Evolutionary conservation across 2,888 invertebrate genomes (phyloP), one percentile per base, ranked within the genome.

Genomic region (Drosophila emarginata): DNA sequence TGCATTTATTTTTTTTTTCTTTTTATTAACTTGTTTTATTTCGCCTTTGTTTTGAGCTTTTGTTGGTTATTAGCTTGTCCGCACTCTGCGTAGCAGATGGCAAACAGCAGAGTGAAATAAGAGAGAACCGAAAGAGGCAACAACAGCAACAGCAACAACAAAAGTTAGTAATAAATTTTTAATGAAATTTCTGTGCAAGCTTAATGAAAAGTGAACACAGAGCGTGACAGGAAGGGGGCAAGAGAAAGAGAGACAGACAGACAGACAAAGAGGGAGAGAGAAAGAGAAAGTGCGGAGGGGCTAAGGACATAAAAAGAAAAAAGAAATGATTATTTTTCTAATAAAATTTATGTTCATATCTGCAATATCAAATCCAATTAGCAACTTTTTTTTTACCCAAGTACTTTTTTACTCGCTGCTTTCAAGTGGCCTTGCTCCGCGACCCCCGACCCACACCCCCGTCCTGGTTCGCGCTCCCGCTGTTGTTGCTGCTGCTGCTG

Each of bases 301-400:
- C 6, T 15, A 23, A 26, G 3, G 32, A 69, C 45, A 12, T 39
- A 15, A 40, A 15, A 59, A 6, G 52, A 56, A 70, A 36, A 65
- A 64, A 59, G 64, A 64, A 45, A 45, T 45, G 11, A 45, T 45
- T 45, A 45, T 45, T 72, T 65, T 70, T 71, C 56, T 66, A 72
- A 72, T 72, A 40, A 68, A 84, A 80, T 82, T 84, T 74, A 66
- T 64, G 57, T 80, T 77, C 69, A 84, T 80, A 82, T 81, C 73
- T 45, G 72, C 59, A 67, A 77, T 81, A 82, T 84, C 77, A 84
- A 87, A 82, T 87, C 87, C 87, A 82, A 87, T 82, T 82, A 82
- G 85, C 77, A 87, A 87, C 67, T 84, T 82, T 84, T 64, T 81
- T 32, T 32, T 18, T 3, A n/a, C 18, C 21, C 45, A 80, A 78